Base-by-base conservation (phyloP, 64 coral and sea anemone species). In the Anthopleura sola region DNA sequence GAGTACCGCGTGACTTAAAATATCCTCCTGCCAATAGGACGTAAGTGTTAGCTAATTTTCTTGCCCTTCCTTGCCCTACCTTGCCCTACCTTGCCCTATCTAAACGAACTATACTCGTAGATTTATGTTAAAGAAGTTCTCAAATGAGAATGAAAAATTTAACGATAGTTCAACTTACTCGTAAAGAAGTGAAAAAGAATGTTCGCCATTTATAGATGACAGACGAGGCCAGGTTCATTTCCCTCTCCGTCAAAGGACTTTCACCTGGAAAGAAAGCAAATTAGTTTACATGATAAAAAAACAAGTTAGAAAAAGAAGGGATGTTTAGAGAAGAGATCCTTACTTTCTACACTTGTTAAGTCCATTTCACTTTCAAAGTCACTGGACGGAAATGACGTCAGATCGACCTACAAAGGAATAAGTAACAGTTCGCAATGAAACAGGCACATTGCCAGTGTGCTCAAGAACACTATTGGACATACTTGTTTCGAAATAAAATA, bases 341-440 rank as follows among this genome's bases (percentile, higher is more conserved):
- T 90, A 97, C 94, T 97, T 68, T 90, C 90, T 83, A 90, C 92
- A 39, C 92, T 99, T 34, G 94, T 92, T 12, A 94, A 53, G 80
- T 99, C 97, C 66, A 92, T 87, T 32, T 95, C 90, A 90, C 97
- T 99, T 87, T 88, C 89, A 76, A 91, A 92, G 86, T 99, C 97
- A 75, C 90, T 92, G 36, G 97, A 99, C 23, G 93, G 92, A 74
- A 94, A 91, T 55, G 97, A 99, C 16, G 97, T 74, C 46, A 95
- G 36, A 8, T 91, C 97, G 62, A 92, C 37, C 80, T 92, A 62
- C 14, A 40, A 37, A 84, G 29, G 10, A 57, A 64, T 15, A 34
- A 71, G 50, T 10, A 71, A 71, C 50, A 53, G 50, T 12, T 44
- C 6, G 1, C 50, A 53, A 53, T 15, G 50, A 53, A 53, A 13